Percentiles rank a stretch among this genome's conserved stretches.
Conservation (phyloP, 2,113 vertebrate genomes). For the Numenius arquata region DNA sequence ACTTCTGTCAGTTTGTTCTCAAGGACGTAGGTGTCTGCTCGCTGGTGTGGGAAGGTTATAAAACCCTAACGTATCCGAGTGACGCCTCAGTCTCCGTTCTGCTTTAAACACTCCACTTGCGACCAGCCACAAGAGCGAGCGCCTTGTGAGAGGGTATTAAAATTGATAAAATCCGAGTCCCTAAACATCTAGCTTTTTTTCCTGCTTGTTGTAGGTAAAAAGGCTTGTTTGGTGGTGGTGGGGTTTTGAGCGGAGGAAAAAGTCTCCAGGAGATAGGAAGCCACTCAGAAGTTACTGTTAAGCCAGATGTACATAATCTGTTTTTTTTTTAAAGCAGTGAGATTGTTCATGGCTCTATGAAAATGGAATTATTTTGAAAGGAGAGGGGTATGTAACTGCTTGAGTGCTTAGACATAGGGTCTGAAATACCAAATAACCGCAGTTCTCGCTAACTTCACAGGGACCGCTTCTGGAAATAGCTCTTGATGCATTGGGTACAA, state of each 20-base stretch:
- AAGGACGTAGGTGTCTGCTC: background rate
- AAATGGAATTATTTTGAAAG: background rate
- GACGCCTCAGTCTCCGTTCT: background rate
- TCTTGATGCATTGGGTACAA: slow-evolving; percentile 47
- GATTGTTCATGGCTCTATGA: background rate
- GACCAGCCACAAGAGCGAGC: accelerated
- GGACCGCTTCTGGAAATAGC: slow-evolving; percentile 37
- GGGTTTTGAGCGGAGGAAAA: background rate
- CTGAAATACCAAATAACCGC: slow-evolving; percentile 32
- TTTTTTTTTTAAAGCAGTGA: background rate
- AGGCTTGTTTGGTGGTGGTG: background rate
- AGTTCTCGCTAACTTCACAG: slow-evolving; percentile 1
- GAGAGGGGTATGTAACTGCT: background rate
- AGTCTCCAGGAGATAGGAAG: background rate
- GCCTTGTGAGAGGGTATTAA: background rate
- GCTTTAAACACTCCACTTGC: background rate
- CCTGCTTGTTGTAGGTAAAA: background rate
- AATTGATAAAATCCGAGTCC: background rate
- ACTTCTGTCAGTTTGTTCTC: slow-evolving; percentile 22
- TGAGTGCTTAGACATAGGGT: background rate
- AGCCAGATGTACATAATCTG: background rate
- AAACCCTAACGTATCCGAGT: background rate
- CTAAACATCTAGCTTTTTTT: background rate
- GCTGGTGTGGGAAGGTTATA: background rate
- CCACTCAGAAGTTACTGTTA: background rate